Base-by-base conservation (phyloP, 2,888 invertebrate species). In the Pheosia gnoma region DNA sequence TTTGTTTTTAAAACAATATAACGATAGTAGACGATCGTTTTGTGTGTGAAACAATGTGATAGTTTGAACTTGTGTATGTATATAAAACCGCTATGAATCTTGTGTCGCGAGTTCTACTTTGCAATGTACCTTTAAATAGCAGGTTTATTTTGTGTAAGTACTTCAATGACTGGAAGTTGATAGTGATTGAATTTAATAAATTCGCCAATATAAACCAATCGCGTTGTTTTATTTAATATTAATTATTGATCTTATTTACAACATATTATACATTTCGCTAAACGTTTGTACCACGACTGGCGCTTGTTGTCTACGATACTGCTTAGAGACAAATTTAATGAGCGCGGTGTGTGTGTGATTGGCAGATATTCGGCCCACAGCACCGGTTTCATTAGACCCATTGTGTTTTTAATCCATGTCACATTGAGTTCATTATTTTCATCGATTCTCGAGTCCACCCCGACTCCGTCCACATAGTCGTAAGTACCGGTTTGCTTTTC, bases 151-250 rank as follows among this genome's bases (percentile, higher is more conserved):
- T 87, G 77, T 85, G 75, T 87, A 88, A 86, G 83, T 89, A 90
- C 88, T 91, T 91, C 91, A 86, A 89, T 88, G 88, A 87, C 89
- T 90, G 87, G 90, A 89, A 91, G 91, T 89, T 84, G 71, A 85
- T 84, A 86, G 91, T 88, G 89, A 93, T 91, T 91, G 93, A 93
- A 93, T 91, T 92, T 90, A 93, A 93, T 93, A 93, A 93, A 93
- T 93, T 93, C 93, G 84, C 90, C 84, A 88, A 87, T 83, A 80
- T 77, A 86, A 84, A 82, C 69, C 71, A 70, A 59, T 61, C 41
- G 25, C 55, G 58, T 81, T 70, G 82, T 91, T 89, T 91, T 80
- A 86, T 88, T 90, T 84, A 63, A 62, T 45, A 58, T 67, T 59
- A 59, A 62, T 59, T 53, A 59, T 65, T 68, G 60, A 67, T 69